These are phyloP conservation scores for Drosophila paulistorum DNA, from an alignment of 1,140 invertebrate species.

Conservation along the genomic window DNA sequence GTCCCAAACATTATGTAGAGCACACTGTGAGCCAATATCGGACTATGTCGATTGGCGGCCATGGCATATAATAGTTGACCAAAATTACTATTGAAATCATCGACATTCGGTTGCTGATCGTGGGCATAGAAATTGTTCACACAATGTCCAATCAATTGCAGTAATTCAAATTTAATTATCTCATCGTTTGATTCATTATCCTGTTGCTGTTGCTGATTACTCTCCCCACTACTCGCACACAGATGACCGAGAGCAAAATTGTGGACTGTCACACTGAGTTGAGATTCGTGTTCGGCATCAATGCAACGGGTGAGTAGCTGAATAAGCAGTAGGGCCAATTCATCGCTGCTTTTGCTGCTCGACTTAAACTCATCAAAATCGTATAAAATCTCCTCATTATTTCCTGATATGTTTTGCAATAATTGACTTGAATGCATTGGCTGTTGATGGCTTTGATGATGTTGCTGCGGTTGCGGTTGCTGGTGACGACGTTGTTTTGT, in stretches of 20 bases:
- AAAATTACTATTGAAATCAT: constrained; percentile 68
- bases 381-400: constrained; percentile 14
- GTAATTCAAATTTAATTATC: constrained; percentile 70
- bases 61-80: constrained; percentile 64
- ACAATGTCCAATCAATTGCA: constrained; percentile 67
- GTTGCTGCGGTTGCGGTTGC: constrained; percentile 23
- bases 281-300: constrained; percentile 60
- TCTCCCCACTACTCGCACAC: constrained; percentile 21
- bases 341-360: constrained; percentile 65
- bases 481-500: constrained; percentile 42
- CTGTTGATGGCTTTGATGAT: constrained; percentile 25
- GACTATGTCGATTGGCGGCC: constrained; percentile 54
- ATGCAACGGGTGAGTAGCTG: constrained; percentile 68
- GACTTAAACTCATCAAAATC: constrained; percentile 51
- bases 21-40: constrained; percentile 52
- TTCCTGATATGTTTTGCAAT: constrained; percentile 18
- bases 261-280: constrained; percentile 65
- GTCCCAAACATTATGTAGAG: constrained; percentile 74
- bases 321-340: constrained; percentile 69
- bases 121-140: constrained; percentile 70
- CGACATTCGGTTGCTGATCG: constrained; percentile 44
- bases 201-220: constrained; percentile 13
- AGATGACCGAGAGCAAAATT: constrained; percentile 74
- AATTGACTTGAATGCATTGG: constrained; percentile 30
- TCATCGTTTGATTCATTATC: constrained; percentile 44